phyloP scores from a whole-genome alignment of 2,888 invertebrate species.

The Germaria angustata region DNA sequence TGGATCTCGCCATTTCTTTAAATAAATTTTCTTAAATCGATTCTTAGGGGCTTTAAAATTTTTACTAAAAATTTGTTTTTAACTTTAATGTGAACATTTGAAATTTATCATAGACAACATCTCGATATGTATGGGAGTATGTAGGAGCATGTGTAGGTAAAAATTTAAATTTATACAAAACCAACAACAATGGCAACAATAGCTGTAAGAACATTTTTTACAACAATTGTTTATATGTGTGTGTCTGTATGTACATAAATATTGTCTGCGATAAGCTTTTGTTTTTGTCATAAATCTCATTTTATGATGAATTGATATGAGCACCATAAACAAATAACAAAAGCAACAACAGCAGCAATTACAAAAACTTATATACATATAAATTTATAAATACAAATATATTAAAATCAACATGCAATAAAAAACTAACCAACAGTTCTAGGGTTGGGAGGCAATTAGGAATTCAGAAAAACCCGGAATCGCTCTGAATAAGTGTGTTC shows the following conservation, averaged over 20 bases:
- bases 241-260: conserved; percentile 46
- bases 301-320: conserved; percentile 79
- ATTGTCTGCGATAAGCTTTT: conserved; percentile 79
- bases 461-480: no score
- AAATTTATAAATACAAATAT: conserved; percentile 36
- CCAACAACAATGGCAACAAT: neutral
- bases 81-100: conserved; percentile 26
- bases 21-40: no score
- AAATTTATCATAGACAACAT: conserved; percentile 42
- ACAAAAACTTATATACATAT: neutral
- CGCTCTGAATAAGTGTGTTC: no score
- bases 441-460: neutral
- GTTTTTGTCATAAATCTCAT: conserved; percentile 79
- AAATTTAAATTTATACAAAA: conserved; percentile 30
- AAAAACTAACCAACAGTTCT: conserved; percentile 12
- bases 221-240: conserved; percentile 48
- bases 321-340: conserved; percentile 58
- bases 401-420: neutral
- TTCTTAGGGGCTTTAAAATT: neutral
- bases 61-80: neutral
- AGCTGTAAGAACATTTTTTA: conserved; percentile 8
- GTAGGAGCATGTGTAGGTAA: no score
- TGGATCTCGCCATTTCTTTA: no score
- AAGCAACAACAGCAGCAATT: conserved; percentile 2
- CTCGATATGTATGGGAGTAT: neutral